Conservation (phyloP, 1,140 invertebrate genomes). For the Trichoplusia ni region DNA sequence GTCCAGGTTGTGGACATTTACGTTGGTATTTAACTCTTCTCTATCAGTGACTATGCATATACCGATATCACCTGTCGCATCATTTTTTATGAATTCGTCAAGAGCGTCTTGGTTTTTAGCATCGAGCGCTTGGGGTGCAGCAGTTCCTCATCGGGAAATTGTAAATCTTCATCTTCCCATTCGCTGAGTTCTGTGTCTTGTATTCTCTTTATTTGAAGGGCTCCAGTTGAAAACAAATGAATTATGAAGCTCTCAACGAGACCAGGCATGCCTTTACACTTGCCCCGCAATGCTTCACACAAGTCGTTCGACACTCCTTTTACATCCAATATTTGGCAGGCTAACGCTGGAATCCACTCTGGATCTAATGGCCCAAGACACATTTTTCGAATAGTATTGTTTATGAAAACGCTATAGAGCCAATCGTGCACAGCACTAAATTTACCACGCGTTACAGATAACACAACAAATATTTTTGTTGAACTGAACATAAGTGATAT, state of each 20-base stretch:
- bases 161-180: slow-evolving; percentile 53
- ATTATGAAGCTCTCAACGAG: slow-evolving; percentile 74
- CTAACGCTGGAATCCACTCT: slow-evolving; percentile 62
- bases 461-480: slow-evolving; percentile 59
- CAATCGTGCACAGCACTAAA: slow-evolving; percentile 59
- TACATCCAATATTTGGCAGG: slow-evolving; percentile 78
- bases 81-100: slow-evolving; percentile 53
- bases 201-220: slow-evolving; percentile 61
- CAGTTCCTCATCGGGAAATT: slow-evolving; percentile 59
- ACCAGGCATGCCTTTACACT: slow-evolving; percentile 75
- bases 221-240: slow-evolving; percentile 76
- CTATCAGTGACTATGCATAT: slow-evolving; percentile 64
- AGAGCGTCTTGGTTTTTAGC: slow-evolving; percentile 52
- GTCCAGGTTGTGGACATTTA: slow-evolving; percentile 70
- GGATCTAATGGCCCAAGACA: slow-evolving; percentile 56
- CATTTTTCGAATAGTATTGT: slow-evolving; percentile 64
- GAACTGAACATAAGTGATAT: slow-evolving; percentile 59
- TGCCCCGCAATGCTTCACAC: slow-evolving; percentile 63
- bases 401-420: slow-evolving; percentile 66
- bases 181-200: slow-evolving; percentile 44
- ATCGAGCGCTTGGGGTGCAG: slow-evolving; percentile 58
- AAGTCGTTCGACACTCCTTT: slow-evolving; percentile 71
- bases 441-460: slow-evolving; percentile 65
- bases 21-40: slow-evolving; percentile 62
- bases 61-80: slow-evolving; percentile 48